Base-by-base conservation (phyloP, 2,113 vertebrate genomes). In the Barbus barbus region DNA sequence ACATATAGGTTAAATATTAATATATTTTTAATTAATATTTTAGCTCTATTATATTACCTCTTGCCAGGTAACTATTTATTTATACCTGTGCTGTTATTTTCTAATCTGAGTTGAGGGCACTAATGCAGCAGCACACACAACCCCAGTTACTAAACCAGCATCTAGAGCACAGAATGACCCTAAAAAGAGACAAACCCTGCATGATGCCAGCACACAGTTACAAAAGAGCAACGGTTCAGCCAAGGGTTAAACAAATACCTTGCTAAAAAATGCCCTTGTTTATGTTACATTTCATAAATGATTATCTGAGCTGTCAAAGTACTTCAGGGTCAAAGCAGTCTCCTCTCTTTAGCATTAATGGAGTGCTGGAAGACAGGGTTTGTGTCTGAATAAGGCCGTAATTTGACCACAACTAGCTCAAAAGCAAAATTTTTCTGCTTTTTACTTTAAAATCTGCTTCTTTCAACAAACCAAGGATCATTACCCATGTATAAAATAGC, bases 151-250 rank as follows among this genome's bases (percentile, higher is more conserved):
- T 33, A 33, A 76, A 51, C 3, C 2, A 14, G 28, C 28, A 72
- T 41, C 69, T n/a, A 44, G 51, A 36, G 75, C 28, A 77, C 16
- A 33, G 31, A 77, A 36, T 74, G 24, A 74, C 36, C 36, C 22
- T 0, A 7, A 74, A 46, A 13, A 53, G 75, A 77, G 7, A 26
- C 16, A 36, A 69, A 36, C 31, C 65, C 8, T 36, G 8, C 28
- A 77, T 48, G 73, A 31, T 76, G 75, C 75, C 46, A 77, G 26
- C 20, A 33, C 75, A 16, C 4, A 4, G 65, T 51, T 28, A 74
- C 24, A 77, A 31, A 77, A 53, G 28, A 33, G 48, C 75, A 77
- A 33, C 28, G 14, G 75, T 77, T 77, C 75, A 77, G 75, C 75
- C 75, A 36, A 74, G 8, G 72, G 72, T 5, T 48, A 74, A 73